phyloP scores from a whole-genome alignment of 2,113 vertebrate species.

The Ctenodactylus gundi region DNA sequence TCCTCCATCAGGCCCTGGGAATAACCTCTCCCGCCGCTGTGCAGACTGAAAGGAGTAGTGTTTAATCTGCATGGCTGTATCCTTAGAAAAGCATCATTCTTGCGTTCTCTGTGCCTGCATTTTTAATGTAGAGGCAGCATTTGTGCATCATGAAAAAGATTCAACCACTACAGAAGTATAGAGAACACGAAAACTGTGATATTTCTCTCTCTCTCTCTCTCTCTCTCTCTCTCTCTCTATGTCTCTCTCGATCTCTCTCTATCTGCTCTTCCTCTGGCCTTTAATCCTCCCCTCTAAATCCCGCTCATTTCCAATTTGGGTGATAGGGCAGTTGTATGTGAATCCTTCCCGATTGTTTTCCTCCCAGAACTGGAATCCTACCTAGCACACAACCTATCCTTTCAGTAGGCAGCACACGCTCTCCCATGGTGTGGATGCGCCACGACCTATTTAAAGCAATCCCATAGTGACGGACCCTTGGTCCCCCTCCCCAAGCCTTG shows the following conservation, averaged over 20 bases:
- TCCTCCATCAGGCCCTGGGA: too few relatives aligned
- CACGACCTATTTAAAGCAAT: neutral
- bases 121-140: conserved; percentile 11
- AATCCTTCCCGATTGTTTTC: neutral
- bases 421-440: neutral
- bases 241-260: neutral
- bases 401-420: neutral
- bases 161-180: neutral
- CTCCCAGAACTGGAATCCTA: conserved; percentile 1
- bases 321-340: conserved; percentile 2
- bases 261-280: neutral
- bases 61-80: neutral
- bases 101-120: neutral
- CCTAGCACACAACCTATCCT: neutral
- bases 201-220: neutral
- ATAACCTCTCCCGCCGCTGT: accelerated
- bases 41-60: neutral
- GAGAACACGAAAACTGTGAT: conserved; percentile 23
- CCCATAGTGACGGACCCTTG: neutral
- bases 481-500: neutral
- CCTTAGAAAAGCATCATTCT: neutral
- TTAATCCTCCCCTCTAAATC: too few relatives aligned
- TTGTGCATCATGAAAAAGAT: conserved; percentile 9
- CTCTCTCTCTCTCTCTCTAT: too few relatives aligned
- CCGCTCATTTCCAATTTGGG: neutral